A percentile compares a stretch with the other conserved stretches of the same genome.
These are phyloP conservation scores for Malacoraja senta DNA, from an alignment of 2,797 vertebrate genomes.

Conservation along the genomic window DNA sequence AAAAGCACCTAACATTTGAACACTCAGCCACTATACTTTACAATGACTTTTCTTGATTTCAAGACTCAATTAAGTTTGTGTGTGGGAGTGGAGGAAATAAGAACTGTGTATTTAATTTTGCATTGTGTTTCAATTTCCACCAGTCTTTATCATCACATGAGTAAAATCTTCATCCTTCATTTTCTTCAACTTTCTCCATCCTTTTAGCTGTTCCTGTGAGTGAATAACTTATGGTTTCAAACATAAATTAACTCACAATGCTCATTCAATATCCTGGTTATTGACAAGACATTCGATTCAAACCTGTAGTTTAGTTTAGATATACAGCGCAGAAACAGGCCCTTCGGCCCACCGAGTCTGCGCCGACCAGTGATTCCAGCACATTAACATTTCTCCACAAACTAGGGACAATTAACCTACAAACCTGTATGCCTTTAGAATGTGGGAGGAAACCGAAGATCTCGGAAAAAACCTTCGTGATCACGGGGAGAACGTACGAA, in stretches of 20 bases:
- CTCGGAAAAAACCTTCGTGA: too few species aligned
- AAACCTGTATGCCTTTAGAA: too few species aligned
- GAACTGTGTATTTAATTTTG: background rate
- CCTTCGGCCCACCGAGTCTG: too few species aligned
- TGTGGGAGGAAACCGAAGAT: too few species aligned
- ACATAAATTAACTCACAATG: background rate
- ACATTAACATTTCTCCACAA: too few species aligned
- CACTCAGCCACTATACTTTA: background rate
- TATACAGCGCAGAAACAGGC: too few species aligned
- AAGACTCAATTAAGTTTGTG: background rate
- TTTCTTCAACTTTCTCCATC: background rate
- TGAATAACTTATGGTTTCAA: slow-evolving; percentile 6
- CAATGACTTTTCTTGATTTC: background rate
- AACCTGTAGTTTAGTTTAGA: background rate
- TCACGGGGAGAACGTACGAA: too few species aligned
- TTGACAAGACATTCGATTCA: background rate
- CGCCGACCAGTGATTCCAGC: too few species aligned
- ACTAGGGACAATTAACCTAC: too few species aligned
- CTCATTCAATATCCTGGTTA: background rate
- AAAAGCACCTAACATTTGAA: background rate
- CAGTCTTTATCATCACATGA: background rate
- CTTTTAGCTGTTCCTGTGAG: background rate
- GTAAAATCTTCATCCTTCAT: background rate
- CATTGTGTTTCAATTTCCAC: background rate
- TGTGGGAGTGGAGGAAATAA: background rate